phyloP scores from a whole-genome alignment of 53 echinoderm and acorn worm species.

The Astropecten irregularis region DNA sequence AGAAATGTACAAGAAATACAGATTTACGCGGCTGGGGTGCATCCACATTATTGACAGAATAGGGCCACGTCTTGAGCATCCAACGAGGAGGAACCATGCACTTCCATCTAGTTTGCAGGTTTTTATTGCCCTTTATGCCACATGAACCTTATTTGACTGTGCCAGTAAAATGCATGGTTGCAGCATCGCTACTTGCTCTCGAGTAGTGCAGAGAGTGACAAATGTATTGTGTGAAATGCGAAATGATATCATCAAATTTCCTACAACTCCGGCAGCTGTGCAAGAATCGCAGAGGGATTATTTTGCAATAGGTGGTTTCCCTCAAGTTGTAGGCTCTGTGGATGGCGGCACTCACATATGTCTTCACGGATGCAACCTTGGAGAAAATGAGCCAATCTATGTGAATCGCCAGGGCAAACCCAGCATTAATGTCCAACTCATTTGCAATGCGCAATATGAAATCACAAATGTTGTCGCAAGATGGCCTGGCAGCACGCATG shows the following conservation, averaged over 20 bases:
- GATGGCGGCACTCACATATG: constrained; percentile 24
- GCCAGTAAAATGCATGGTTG: background rate
- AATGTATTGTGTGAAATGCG: background rate
- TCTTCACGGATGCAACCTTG: constrained; percentile 28
- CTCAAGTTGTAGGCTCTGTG: constrained; percentile 8
- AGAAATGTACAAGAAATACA: constrained; percentile 5
- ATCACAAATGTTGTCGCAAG: constrained; percentile 5
- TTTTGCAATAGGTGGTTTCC: constrained; percentile 10
- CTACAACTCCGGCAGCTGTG: constrained; percentile 20
- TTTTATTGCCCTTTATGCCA: constrained; percentile 12
- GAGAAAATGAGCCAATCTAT: constrained; percentile 9
- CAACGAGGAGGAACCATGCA: constrained; percentile 15
- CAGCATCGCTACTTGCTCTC: constrained; percentile 8
- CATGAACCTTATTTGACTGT: background rate
- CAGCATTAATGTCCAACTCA: constrained; percentile 9
- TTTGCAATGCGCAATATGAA: background rate
- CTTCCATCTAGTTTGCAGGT: constrained; percentile 15
- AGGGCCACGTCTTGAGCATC: background rate
- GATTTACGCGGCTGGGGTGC: constrained; percentile 5
- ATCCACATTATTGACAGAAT: background rate
- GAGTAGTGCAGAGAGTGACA: constrained; percentile 8
- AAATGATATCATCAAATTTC: constrained; percentile 13
- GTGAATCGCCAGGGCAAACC: constrained; percentile 32
- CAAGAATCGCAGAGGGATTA: background rate
- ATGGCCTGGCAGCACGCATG: constrained; percentile 19